Evolutionary conservation across 2,888 invertebrate species (phyloP), one percentile per base, ranked within the genome.

Genomic region (Abrostola tripartita): DNA sequence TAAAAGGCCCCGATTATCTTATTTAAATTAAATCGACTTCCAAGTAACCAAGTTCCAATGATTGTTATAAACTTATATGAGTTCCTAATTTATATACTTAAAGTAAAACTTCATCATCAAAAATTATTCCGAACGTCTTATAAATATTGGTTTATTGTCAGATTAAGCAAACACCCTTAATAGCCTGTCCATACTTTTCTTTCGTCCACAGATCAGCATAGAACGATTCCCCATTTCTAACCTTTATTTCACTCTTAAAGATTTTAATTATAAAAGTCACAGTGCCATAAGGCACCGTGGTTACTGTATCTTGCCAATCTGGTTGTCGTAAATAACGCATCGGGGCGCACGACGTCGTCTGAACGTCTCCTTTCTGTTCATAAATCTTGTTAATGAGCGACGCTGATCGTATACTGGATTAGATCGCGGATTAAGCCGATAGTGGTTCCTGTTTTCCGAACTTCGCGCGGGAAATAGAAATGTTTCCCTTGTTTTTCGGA

Each of bases 321-420:
- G 86, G 78, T 76, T 82, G 82, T 87, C 88, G 91, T 92, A 92
- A 93, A 93, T 92, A 92, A 92, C 88, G 88, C 85, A 85, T 87
- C 84, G 83, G 76, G 83, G 83, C 82, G 84, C 88, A 87, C 89
- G 88, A 84, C 88, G 89, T 88, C 89, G 88, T 88, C 86, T 85
- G 84, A 82, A 86, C 89, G 90, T 90, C 91, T 89, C 85, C 84
- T 88, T 90, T 88, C 86, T 85, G 88, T 87, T 90, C 89, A 93
- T 94, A 94, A 92, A 94, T 94, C 92, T 91, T 86, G 88, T 92
- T 93, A 94, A 94, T 94, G 94, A 94, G 93, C 88, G 87, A 90
- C 88, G 85, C 84, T 85, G 92, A 93, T 92, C 88, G 87, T 84
- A 82, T 76, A 73, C 82, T 65, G 89, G 92, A 94, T 94, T 92